Evolutionary conservation across 2,888 invertebrate genomes (phyloP).

Genomic region (Eustalomyia histrio): DNA sequence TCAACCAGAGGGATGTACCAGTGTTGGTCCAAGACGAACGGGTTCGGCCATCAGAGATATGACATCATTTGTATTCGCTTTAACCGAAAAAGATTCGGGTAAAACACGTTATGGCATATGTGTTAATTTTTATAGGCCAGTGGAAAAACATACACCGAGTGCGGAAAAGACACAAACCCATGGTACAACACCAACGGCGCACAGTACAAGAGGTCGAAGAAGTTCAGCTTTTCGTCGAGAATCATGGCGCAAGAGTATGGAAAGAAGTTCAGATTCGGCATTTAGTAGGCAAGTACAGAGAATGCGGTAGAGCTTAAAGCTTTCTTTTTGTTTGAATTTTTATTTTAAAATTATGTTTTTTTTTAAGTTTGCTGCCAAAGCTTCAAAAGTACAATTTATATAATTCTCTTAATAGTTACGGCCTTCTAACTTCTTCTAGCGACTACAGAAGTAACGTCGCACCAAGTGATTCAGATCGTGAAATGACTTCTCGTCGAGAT

Average conservation of each 20-base stretch:
- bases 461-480: conserved; percentile 93
- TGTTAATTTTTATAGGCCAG: conserved; percentile 97
- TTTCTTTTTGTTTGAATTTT: conserved; percentile 23
- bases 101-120: conserved; percentile 97
- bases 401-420: conserved; percentile 79
- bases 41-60: conserved; percentile 88
- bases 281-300: conserved; percentile 89
- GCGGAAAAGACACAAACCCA: conserved; percentile 64
- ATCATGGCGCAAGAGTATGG: conserved; percentile 95
- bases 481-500: conserved; percentile 87
- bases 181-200: conserved; percentile 59
- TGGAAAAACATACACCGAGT: conserved; percentile 83
- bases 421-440: conserved; percentile 83
- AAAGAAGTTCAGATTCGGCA: conserved; percentile 94
- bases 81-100: conserved; percentile 99
- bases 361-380: conserved; percentile 17
- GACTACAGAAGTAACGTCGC: conserved; percentile 95
- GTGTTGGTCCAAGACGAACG: conserved; percentile 92
- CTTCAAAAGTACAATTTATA: conserved; percentile 54
- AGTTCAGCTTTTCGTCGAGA: conserved; percentile 86
- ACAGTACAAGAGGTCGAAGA: conserved; percentile 76
- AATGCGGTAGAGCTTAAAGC: conserved; percentile 25
- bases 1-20: conserved; percentile 98
- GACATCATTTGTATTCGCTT: conserved; percentile 97
- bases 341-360: conserved; percentile 5